phyloP scores from a whole-genome alignment of 2,888 invertebrate genomes.

The Lasius platythorax region DNA sequence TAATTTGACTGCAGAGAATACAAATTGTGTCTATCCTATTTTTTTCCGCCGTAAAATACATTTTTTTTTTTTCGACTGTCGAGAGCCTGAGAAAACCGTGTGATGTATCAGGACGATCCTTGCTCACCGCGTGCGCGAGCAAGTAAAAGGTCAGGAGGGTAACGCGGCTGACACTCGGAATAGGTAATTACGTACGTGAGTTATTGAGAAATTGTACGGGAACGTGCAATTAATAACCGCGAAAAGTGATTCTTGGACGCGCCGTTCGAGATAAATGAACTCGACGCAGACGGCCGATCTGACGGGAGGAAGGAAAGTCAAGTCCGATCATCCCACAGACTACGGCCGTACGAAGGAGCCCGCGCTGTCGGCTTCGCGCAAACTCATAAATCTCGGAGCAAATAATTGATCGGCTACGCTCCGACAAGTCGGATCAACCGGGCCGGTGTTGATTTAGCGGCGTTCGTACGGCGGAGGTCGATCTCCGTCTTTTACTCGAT shows the following conservation, averaged over 20 bases:
- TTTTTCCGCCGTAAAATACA: neutral
- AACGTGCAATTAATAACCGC: constrained; percentile 81
- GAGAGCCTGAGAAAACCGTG: neutral
- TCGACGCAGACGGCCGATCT: constrained; percentile 59
- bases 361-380: constrained; percentile 75
- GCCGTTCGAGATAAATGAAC: constrained; percentile 73
- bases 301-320: constrained; percentile 52
- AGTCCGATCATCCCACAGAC: constrained; percentile 26
- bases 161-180: constrained; percentile 68
- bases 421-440: constrained; percentile 76
- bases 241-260: constrained; percentile 81
- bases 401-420: constrained; percentile 83
- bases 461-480: constrained; percentile 79
- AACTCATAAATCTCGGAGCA: constrained; percentile 85
- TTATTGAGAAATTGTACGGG: constrained; percentile 82
- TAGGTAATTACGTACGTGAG: constrained; percentile 78
- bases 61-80: neutral
- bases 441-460: constrained; percentile 83
- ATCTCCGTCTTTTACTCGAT: constrained; percentile 61
- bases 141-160: constrained; percentile 41
- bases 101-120: constrained; percentile 33
- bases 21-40: neutral
- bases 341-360: constrained; percentile 66
- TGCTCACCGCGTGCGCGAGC: neutral
- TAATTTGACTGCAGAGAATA: neutral